Percentiles rank a stretch among this genome's conserved stretches.
Conservation (phyloP, 2,113 vertebrate species). For the Antechinus flavipes region DNA sequence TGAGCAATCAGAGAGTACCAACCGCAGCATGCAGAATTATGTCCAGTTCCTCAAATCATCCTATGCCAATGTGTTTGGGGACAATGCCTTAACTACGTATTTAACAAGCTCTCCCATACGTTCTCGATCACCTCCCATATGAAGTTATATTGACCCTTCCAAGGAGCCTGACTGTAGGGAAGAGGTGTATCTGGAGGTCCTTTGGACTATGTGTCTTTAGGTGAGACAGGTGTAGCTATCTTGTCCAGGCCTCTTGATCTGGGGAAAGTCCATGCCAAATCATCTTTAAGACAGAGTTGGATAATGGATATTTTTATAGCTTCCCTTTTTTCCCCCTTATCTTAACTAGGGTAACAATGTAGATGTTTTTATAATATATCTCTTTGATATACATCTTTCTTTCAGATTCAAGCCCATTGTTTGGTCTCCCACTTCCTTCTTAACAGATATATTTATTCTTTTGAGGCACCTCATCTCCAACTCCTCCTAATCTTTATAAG, state of each 20-base stretch:
- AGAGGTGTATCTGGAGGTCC: constrained; percentile 67
- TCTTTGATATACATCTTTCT: neutral
- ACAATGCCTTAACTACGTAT: constrained; percentile 84
- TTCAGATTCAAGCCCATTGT: neutral
- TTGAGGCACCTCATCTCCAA: neutral
- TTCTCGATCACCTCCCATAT: constrained; percentile 85
- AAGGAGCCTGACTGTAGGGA: constrained; percentile 15
- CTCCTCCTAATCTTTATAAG: neutral
- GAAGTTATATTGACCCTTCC: accelerated
- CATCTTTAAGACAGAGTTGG: neutral
- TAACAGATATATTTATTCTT: neutral
- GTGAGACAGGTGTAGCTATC: neutral
- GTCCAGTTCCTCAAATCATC: constrained; percentile 97
- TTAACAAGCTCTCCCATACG: constrained; percentile 86
- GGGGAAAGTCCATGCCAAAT: neutral
- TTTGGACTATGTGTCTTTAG: neutral
- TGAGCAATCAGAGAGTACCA: constrained; percentile 95
- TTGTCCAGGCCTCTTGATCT: constrained; percentile 26
- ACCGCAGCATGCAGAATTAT: constrained; percentile 96
- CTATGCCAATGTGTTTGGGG: constrained; percentile 93
- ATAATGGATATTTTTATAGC: neutral
- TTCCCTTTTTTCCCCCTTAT: neutral
- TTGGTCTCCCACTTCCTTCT: neutral
- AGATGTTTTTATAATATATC: neutral
- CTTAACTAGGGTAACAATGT: neutral